Evolutionary conservation across 2,888 invertebrate species (phyloP).

Genomic region (Parelbella ahira): DNA sequence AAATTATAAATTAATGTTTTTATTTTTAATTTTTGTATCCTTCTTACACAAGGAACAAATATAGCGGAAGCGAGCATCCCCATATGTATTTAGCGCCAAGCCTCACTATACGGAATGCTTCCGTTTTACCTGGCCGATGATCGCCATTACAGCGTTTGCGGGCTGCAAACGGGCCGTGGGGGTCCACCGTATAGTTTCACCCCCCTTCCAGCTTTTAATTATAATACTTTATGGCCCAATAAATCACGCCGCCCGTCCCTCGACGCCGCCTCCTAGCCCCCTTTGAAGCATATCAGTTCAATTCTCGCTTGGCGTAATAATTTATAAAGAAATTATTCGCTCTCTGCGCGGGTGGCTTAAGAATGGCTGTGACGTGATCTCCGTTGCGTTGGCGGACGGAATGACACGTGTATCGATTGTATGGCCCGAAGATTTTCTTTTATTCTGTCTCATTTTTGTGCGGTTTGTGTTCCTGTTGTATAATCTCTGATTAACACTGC

Average conservation of each 20-base stretch:
- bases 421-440: too few species aligned
- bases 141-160: slow-evolving; percentile 41
- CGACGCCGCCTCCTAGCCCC: slow-evolving; percentile 51
- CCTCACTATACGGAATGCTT: too few species aligned
- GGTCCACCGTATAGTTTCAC: slow-evolving; percentile 65
- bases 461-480: too few species aligned
- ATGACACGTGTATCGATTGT: too few species aligned
- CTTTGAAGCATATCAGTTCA: slow-evolving; percentile 84
- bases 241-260: slow-evolving; percentile 82
- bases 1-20: too few species aligned
- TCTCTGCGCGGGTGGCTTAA: slow-evolving; percentile 24
- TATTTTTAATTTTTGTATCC: too few species aligned
- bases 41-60: too few species aligned
- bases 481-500: too few species aligned
- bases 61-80: too few species aligned
- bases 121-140: slow-evolving; percentile 33
- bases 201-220: slow-evolving; percentile 83
- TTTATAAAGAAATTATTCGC: slow-evolving; percentile 13
- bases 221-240: slow-evolving; percentile 90
- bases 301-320: slow-evolving; percentile 75
- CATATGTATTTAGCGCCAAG: too few species aligned
- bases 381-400: too few species aligned
- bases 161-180: slow-evolving; percentile 57
- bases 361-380: slow-evolving; percentile 2
- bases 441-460: too few species aligned